These are phyloP conservation scores for Dyspetes luteomarginatus DNA, from an alignment of 2,888 invertebrate genomes.

Conservation along the genomic window DNA sequence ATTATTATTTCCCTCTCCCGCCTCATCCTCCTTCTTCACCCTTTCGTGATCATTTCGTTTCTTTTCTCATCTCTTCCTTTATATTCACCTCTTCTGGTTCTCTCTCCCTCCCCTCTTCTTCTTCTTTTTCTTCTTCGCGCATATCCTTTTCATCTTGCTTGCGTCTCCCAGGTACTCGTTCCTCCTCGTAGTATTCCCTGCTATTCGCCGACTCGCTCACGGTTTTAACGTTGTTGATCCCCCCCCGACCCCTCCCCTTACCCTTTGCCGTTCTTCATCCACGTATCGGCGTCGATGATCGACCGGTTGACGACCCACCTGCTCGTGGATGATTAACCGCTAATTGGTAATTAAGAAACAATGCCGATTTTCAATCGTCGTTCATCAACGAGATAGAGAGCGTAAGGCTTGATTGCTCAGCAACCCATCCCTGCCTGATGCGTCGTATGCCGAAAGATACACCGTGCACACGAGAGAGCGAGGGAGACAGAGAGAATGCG, in stretches of 20 bases:
- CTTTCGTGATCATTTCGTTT: constrained; percentile 51
- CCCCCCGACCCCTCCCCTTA: constrained; percentile 22
- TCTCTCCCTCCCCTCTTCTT: constrained; percentile 45
- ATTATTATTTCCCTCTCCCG: constrained; percentile 59
- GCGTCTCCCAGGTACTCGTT: constrained; percentile 34
- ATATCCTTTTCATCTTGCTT: constrained; percentile 57
- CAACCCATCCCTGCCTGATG: background rate
- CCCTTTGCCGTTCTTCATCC: constrained; percentile 43
- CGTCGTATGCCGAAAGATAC: constrained; percentile 60
- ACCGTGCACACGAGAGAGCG: background rate
- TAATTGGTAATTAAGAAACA: constrained; percentile 68
- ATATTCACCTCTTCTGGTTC: constrained; percentile 56
- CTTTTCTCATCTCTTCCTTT: constrained; percentile 59
- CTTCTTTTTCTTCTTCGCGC: constrained; percentile 47
- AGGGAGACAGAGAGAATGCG: background rate
- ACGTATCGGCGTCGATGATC: constrained; percentile 66
- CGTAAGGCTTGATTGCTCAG: constrained; percentile 44
- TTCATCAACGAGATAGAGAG: constrained; percentile 56
- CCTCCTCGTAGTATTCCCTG: constrained; percentile 61
- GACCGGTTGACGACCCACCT: constrained; percentile 66
- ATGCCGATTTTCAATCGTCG: constrained; percentile 67
- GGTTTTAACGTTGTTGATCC: constrained; percentile 45
- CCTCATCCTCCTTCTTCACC: constrained; percentile 34
- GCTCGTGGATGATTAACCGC: constrained; percentile 64
- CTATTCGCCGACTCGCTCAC: constrained; percentile 51